These are phyloP conservation scores for Coryphaenoides rupestris DNA, from an alignment of 2,113 vertebrate species.

Conservation along the genomic window DNA sequence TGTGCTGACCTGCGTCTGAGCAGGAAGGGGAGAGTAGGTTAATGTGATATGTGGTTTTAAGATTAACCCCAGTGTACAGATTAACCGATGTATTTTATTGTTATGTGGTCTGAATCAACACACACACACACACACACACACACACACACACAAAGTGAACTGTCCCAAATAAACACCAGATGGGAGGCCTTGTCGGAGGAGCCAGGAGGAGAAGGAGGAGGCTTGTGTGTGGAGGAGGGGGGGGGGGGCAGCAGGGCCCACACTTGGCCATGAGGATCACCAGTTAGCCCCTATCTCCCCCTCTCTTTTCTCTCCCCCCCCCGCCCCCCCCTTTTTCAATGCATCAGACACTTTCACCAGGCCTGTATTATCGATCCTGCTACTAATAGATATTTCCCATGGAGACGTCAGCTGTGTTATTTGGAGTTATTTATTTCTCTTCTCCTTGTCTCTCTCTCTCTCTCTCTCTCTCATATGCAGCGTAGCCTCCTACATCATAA, in stretches of 20 bases:
- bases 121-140: constrained; percentile 23
- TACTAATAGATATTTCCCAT: constrained; percentile 4
- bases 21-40: constrained; percentile 52
- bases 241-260: constrained; percentile 48
- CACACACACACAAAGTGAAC: constrained; percentile 52
- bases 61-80: constrained; percentile 46
- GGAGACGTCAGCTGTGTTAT: constrained; percentile 2
- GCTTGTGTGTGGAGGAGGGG: too few species aligned
- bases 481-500: too few species aligned
- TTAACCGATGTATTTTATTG: too few species aligned
- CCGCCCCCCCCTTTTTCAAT: constrained; percentile 13
- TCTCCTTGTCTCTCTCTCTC: too few species aligned
- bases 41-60: constrained; percentile 61
- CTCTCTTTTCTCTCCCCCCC: too few species aligned
- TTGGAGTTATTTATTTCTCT: not conserved
- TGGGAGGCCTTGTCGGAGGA: constrained; percentile 62
- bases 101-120: too few species aligned
- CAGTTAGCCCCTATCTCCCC: constrained; percentile 39
- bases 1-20: constrained; percentile 3
- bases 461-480: too few species aligned
- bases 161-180: constrained; percentile 77
- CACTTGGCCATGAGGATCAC: constrained; percentile 55
- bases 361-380: not conserved
- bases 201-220: too few species aligned
- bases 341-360: constrained; percentile 39